Evolutionary conservation across 2,888 invertebrate species (phyloP).

Genomic region (Odontocolon sp.): DNA sequence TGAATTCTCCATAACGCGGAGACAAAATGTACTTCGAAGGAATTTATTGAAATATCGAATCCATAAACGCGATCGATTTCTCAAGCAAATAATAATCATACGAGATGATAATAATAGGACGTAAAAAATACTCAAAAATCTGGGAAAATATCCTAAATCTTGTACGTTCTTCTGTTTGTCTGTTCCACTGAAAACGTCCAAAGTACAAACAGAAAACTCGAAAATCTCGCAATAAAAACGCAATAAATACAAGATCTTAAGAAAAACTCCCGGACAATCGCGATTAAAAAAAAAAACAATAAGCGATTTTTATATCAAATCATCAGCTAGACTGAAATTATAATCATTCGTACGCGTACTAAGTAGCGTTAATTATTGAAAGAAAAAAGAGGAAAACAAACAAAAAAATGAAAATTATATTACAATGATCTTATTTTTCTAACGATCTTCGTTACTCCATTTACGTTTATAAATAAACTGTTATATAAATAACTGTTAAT

Average conservation of each 20-base stretch:
- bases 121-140: no score
- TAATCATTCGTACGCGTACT: slow-evolving; percentile 45
- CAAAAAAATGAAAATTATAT: slow-evolving; percentile 41
- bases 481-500: slow-evolving; percentile 38
- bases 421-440: slow-evolving; percentile 72
- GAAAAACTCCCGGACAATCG: slow-evolving; percentile 4
- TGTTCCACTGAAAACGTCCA: slow-evolving; percentile 46
- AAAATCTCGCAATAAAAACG: slow-evolving; percentile 48
- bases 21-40: neutral
- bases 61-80: slow-evolving; percentile 7
- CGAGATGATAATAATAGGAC: slow-evolving; percentile 3
- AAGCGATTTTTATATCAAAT: slow-evolving; percentile 41
- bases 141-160: neutral
- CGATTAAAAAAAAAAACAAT: no score
- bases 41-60: slow-evolving; percentile 3
- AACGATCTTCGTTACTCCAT: slow-evolving; percentile 68
- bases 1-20: slow-evolving; percentile 68
- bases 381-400: slow-evolving; percentile 24
- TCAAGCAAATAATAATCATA: slow-evolving; percentile 8
- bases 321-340: slow-evolving; percentile 44
- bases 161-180: slow-evolving; percentile 14
- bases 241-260: slow-evolving; percentile 59
- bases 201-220: slow-evolving; percentile 26
- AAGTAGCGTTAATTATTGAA: slow-evolving; percentile 44
- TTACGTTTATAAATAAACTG: slow-evolving; percentile 71